Evolutionary conservation across 2,888 invertebrate species (phyloP), one percentile per base, ranked within the genome.

Genomic region (Icerya purchasi): DNA sequence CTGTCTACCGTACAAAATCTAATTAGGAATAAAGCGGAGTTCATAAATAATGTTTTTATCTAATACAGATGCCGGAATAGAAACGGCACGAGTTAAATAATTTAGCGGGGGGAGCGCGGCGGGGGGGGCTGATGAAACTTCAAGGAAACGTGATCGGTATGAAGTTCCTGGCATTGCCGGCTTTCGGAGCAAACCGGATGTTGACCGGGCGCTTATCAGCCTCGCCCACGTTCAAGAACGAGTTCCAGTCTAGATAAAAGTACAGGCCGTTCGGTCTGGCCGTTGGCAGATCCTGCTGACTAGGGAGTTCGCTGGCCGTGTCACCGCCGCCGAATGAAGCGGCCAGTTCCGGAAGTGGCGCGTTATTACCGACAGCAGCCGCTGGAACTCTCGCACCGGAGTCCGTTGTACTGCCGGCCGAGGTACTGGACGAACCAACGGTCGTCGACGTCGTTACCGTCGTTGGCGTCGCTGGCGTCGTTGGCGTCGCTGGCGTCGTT

Each of bases 161-260:
- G 18, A 59, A 59, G n/a, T 54, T 54, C 22, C 54, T 49, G 10
- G 84, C 82, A 71, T 88, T 85, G 1, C 88, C 88, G 52, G 82
- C 77, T 73, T 84, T 86, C 0, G 87, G 87, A 65, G 84, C 81
- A 66, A 88, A 83, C 66, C 84, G 78, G 65, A 89, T 78, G 66
- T 86, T 84, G 0, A 88, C 83, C 22, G 65, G 67, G 49, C 77
- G 78, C 10, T 73, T 74, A 63, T 78, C 79, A 50, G 80, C 83
- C 20, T 84, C 84, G 18, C 87, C 88, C 2, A 88, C 86, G 72
- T 87, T 86, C 19, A 88, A 74, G 68, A 89, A 89, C 58, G 83
- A 80, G 68, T 89, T 88, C 86, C 87, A 87, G 68, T 89, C 89
- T 3, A 86, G 75, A 68, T 88, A 76, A 73, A 87, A 88, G 69